Percentiles rank a stretch among this genome's conserved stretches.
Evolutionary conservation across 37 sponge, comb jelly and placozoan species (phyloP).

Genomic region (Chondrilla cf. caribensis): DNA sequence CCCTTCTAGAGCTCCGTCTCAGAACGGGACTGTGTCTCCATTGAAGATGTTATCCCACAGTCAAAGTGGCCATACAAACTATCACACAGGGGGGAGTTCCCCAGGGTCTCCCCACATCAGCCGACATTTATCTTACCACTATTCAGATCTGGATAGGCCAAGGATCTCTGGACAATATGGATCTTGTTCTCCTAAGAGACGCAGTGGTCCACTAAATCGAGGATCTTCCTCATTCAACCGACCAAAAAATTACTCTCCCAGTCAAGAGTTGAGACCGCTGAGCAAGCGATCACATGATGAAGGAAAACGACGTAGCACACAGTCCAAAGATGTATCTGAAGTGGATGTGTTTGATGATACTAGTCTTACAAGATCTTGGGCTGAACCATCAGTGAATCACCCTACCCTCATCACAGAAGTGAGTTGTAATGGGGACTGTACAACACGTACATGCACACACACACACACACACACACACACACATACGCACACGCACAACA

Average conservation of each 20-base stretch:
- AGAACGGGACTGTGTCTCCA: not conserved
- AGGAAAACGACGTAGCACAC: not conserved
- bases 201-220: no score
- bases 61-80: not conserved
- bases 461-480: no score
- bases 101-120: not conserved
- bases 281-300: not conserved
- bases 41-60: no score
- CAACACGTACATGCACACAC: not conserved
- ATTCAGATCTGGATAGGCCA: not conserved
- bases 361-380: not conserved
- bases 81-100: not conserved
- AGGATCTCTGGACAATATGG: not conserved
- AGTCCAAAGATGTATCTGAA: not conserved
- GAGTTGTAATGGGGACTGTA: no score
- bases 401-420: not conserved
- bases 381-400: not conserved
- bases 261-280: conserved; percentile 1
- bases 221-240: no score
- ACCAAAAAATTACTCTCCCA: not conserved
- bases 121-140: not conserved
- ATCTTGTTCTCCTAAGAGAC: not conserved
- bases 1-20: not conserved
- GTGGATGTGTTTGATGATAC: not conserved
- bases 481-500: no score